Evolutionary conservation across 2,113 vertebrate genomes (phyloP).

Genomic region (Nestor notabilis): DNA sequence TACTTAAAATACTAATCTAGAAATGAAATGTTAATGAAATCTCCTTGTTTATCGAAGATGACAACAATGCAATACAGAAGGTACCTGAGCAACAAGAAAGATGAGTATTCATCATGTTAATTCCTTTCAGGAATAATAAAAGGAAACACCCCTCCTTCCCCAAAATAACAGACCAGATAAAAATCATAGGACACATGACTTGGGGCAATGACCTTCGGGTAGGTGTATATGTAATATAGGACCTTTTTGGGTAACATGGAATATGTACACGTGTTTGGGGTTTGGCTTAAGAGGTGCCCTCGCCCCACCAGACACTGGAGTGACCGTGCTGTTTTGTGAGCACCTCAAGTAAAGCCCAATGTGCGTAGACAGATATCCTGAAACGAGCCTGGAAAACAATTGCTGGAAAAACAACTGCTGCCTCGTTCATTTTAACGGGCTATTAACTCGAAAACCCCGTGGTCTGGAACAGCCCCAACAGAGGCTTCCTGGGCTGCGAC

Average conservation of each 20-base stretch:
- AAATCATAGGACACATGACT: background rate
- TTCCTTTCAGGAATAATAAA: background rate
- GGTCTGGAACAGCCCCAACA: background rate
- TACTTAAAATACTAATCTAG: background rate
- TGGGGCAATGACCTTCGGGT: background rate
- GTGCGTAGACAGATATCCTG: background rate
- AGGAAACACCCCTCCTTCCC: background rate
- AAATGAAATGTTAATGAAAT: background rate
- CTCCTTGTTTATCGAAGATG: background rate
- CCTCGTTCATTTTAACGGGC: background rate
- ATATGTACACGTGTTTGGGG: accelerated
- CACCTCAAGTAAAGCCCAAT: background rate
- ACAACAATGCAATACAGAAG: background rate
- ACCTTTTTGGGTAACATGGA: accelerated
- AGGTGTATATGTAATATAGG: accelerated
- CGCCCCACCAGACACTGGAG: accelerated
- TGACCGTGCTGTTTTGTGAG: accelerated
- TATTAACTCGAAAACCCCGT: background rate
- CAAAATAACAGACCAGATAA: background rate
- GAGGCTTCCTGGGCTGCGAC: background rate
- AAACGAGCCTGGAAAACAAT: background rate
- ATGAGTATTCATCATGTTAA: background rate
- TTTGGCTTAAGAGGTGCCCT: no score
- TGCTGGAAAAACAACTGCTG: background rate
- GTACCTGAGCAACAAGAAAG: background rate